A percentile compares a stretch with the other conserved stretches of the same genome.
Conservation (phyloP, 2,888 invertebrate genomes). For the Pemphredon lugubris region DNA sequence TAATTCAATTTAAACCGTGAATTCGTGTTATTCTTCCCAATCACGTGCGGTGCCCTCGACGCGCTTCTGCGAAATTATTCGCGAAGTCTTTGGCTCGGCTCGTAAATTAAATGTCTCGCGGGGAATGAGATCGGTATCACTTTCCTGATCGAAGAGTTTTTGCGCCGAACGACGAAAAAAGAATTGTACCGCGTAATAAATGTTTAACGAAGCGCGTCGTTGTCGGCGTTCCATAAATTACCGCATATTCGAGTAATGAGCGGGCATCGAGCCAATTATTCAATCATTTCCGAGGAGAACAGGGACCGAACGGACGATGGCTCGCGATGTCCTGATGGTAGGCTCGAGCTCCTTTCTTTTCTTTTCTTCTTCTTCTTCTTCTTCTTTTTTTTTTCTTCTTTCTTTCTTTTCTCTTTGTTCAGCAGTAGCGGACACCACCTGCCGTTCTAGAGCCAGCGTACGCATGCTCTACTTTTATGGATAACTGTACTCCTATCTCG, state of each 20-base stretch:
- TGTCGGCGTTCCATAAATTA: slow-evolving; percentile 18
- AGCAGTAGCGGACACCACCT: slow-evolving; percentile 70
- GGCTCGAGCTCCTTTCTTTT: slow-evolving; percentile 42
- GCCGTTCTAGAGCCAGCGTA: slow-evolving; percentile 65
- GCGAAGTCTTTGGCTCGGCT: too few relatives aligned
- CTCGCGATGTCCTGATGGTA: slow-evolving; percentile 52
- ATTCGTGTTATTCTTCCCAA: not conserved
- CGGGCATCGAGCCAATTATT: slow-evolving; percentile 44
- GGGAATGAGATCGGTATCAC: slow-evolving; percentile 6
- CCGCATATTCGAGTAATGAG: slow-evolving; percentile 23
- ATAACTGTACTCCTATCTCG: slow-evolving; percentile 71
- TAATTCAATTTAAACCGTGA: slow-evolving; percentile 77
- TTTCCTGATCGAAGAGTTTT: not conserved
- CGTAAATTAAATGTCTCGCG: not conserved
- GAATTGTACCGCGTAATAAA: not conserved
- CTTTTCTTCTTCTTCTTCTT: slow-evolving; percentile 62
- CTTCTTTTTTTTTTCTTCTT: slow-evolving; percentile 54
- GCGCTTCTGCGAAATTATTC: too few relatives aligned
- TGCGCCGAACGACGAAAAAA: not conserved
- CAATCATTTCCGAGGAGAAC: slow-evolving; percentile 46
- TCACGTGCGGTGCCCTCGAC: too few relatives aligned
- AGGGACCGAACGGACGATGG: slow-evolving; percentile 29
- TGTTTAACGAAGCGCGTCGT: slow-evolving; percentile 20
- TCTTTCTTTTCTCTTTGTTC: slow-evolving; percentile 65
- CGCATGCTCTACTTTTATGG: slow-evolving; percentile 73